These are phyloP conservation scores for Piscicola geometra DNA, from an alignment of 2,888 invertebrate genomes.

Conservation along the genomic window DNA sequence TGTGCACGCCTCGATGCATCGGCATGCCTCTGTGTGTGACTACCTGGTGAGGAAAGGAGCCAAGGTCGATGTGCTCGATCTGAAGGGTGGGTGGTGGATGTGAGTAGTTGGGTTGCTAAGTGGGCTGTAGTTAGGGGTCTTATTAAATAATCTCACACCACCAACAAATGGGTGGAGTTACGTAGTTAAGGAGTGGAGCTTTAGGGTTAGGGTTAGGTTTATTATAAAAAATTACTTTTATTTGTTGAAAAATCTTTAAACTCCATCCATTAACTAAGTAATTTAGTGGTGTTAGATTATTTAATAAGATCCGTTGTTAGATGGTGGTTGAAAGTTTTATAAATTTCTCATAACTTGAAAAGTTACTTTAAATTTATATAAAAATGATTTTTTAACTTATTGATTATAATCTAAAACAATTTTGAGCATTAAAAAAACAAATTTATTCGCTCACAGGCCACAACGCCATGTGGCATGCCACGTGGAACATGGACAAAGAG, in stretches of 20 bases:
- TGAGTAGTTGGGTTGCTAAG: background rate
- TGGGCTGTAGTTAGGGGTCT: too few species aligned
- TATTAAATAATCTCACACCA: too few species aligned
- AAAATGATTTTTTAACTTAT: background rate
- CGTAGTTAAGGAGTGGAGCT: too few species aligned
- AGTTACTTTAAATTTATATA: background rate
- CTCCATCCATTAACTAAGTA: too few species aligned
- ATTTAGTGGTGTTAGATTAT: too few species aligned
- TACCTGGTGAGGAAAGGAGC: constrained; percentile 38
- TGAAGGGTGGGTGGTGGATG: constrained; percentile 27
- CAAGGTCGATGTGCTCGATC: constrained; percentile 18
- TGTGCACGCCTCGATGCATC: constrained; percentile 31
- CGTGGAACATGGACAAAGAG: constrained; percentile 29
- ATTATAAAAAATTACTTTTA: too few species aligned
- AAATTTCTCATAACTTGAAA: too few species aligned
- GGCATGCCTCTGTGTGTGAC: constrained; percentile 35
- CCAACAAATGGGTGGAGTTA: too few species aligned
- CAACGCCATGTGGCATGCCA: constrained; percentile 37
- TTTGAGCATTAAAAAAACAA: background rate
- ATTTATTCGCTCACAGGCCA: constrained; percentile 23
- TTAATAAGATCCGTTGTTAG: background rate
- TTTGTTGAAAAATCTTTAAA: too few species aligned
- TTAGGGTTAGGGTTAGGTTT: too few species aligned
- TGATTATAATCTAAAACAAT: background rate
- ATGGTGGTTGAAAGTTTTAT: background rate